Evolutionary conservation across 2,888 invertebrate genomes (phyloP), one percentile per base, ranked within the genome.

Genomic region (Agriopis aurantiaria): DNA sequence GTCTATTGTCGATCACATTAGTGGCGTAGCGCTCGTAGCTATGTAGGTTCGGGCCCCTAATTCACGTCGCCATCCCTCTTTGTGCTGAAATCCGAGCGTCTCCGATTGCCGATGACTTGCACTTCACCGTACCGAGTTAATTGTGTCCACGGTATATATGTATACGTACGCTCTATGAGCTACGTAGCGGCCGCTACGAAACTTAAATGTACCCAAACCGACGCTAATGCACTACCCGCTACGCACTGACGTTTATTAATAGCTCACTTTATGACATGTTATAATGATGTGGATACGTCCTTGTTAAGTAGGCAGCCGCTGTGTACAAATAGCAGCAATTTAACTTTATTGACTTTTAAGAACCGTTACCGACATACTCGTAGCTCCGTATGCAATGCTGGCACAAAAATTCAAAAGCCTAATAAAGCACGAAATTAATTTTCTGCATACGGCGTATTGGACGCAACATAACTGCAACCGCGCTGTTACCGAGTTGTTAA

Each of bases 71-170:
- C 83, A 82, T 79, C 87, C 83, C 84, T 82, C 84, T 89, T 91
- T 91, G 88, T 88, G 85, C 85, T 87, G 88, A 91, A 92, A 91
- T 88, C 89, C 85, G 86, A 90, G 85, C 85, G 82, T 85, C 85
- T 85, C 83, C 87, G 89, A 90, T 91, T 91, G 89, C 87, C 83
- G 83, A 84, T 93, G 93, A 93, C 93, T 93, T 90, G 91, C 92
- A 87, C 78, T 89, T 92, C 84, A 81, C 81, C 81, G 85, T 83
- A 83, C 82, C 83, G 81, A 88, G 89, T 90, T 91, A 91, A 92
- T 92, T 91, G 86, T 89, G 90, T 88, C 84, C 83, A 65, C 69
- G 56, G 56, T 72, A 65, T 60, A 56, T 67, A 65, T 60, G 51
- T 67, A 57, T 58, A 57, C 58, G 60, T 41, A 68, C 67, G 51